Evolutionary conservation across 1,140 invertebrate genomes (phyloP).

Genomic region (Laupala kohalensis): DNA sequence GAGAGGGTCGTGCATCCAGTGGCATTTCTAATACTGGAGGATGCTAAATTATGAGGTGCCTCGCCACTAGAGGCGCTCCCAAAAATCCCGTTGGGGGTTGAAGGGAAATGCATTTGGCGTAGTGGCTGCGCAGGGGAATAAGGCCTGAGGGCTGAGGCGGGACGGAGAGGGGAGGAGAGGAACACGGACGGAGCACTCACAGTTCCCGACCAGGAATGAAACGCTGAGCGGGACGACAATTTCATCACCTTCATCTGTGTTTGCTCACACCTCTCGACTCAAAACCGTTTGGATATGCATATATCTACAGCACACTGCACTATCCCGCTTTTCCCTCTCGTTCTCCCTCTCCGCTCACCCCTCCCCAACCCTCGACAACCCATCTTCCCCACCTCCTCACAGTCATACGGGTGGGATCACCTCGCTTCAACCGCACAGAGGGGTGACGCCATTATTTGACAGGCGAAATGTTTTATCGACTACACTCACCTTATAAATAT

Average conservation of each 20-base stretch:
- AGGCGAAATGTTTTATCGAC: no score
- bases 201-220: not conserved
- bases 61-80: not conserved
- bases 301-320: not conserved
- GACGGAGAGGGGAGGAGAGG: not conserved
- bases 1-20: not conserved
- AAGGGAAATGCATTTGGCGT: not conserved
- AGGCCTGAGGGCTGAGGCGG: no score
- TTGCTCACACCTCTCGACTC: not conserved
- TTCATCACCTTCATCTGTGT: not conserved
- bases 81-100: not conserved
- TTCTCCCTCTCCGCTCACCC: not conserved
- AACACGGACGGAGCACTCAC: no score
- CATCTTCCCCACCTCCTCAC: not conserved
- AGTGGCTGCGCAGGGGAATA: not conserved
- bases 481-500: no score
- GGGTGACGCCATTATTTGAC: no score
- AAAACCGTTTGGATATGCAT: not conserved
- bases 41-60: not conserved
- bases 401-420: not conserved
- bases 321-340: not conserved
- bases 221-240: not conserved
- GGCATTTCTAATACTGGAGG: not conserved
- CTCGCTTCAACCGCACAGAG: no score
- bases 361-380: not conserved